Evolutionary conservation across 2,888 invertebrate species (phyloP).

Genomic region (Cheilosia grossa): DNA sequence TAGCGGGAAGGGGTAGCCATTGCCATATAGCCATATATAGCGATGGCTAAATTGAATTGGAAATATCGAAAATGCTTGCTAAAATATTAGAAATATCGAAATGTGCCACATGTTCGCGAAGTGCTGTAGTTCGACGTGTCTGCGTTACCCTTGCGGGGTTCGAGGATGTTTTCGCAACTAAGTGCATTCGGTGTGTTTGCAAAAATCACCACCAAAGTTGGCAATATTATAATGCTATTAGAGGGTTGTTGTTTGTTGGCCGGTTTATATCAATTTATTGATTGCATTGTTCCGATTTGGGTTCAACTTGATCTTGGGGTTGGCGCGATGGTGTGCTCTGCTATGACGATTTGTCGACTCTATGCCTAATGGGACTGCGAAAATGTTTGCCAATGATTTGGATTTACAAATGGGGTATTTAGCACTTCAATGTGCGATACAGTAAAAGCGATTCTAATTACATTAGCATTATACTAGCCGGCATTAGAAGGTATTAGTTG

Average conservation of each 20-base stretch:
- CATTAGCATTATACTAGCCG: constrained; percentile 42
- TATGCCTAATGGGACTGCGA: constrained; percentile 37
- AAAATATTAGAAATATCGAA: constrained; percentile 73
- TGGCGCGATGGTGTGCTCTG: background rate
- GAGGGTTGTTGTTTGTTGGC: constrained; percentile 48
- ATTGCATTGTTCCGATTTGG: constrained; percentile 46
- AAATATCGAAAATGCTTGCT: constrained; percentile 56
- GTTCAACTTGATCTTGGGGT: constrained; percentile 19
- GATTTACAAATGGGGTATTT: constrained; percentile 51
- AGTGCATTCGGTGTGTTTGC: constrained; percentile 48
- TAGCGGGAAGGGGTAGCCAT: background rate
- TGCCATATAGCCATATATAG: background rate
- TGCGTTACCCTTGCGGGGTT: background rate
- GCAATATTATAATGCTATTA: constrained; percentile 71
- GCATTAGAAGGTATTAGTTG: constrained; percentile 28
- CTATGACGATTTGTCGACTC: constrained; percentile 57
- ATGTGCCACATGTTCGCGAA: constrained; percentile 69
- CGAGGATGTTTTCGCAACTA: constrained; percentile 43
- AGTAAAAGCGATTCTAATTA: constrained; percentile 56
- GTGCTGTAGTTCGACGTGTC: background rate
- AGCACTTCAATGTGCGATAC: constrained; percentile 14
- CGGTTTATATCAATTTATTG: constrained; percentile 62
- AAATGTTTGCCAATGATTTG: constrained; percentile 45
- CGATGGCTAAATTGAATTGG: constrained; percentile 63
- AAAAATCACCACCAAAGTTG: constrained; percentile 21